Evolutionary conservation across 2,113 vertebrate genomes (phyloP).

Genomic region (Odontophorus gujanensis): DNA sequence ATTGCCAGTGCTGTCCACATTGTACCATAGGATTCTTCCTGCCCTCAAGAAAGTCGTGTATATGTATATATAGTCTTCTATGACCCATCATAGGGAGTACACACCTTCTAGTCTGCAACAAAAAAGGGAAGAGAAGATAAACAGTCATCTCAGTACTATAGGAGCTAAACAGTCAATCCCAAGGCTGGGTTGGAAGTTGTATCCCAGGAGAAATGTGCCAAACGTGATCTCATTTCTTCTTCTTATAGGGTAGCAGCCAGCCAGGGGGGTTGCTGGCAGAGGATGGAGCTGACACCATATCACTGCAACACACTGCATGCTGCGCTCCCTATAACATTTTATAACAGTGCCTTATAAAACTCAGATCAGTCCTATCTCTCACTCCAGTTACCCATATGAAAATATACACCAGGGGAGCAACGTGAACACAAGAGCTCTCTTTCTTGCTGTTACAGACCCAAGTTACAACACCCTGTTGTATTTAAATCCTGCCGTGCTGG

Average conservation of each 20-base stretch:
- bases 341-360: conserved; percentile 42
- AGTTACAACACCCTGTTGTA: not conserved
- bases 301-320: conserved; percentile 27
- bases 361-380: conserved; percentile 30
- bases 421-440: not conserved
- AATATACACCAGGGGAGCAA: conserved; percentile 1
- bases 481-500: not conserved
- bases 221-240: conserved; percentile 42
- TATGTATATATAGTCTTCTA: not conserved
- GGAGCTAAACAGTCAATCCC: not conserved
- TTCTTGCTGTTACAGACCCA: not conserved
- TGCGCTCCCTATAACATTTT: conserved; percentile 46
- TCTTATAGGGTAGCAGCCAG: conserved; percentile 49
- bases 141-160: not conserved
- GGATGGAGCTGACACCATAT: conserved; percentile 15
- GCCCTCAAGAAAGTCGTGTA: not conserved
- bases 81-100: not conserved
- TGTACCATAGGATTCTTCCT: not conserved
- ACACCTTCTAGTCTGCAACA: not conserved
- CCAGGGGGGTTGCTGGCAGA: conserved; percentile 18
- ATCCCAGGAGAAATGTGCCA: conserved; percentile 50
- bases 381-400: not conserved
- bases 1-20: not conserved
- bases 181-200: not conserved
- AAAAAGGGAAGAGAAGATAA: not conserved